Base-by-base conservation (phyloP, 1,140 invertebrate species). In the Lepidurus apus region DNA sequence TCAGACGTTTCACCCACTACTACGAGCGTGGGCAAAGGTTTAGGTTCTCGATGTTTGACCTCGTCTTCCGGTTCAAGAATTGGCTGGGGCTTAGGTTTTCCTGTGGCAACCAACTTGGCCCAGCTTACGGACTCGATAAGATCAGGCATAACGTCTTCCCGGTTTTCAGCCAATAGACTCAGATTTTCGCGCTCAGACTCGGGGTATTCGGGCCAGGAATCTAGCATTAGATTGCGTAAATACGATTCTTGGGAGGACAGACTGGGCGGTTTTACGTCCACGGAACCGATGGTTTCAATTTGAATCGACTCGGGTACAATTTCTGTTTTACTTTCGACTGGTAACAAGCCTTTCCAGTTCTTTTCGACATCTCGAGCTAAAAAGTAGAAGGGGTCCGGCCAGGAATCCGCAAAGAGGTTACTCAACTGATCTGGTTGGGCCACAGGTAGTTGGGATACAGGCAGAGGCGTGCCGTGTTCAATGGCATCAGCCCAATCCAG, bases 401-500 rank as follows among this genome's bases (percentile, higher is more conserved):
- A 80, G n/a, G 79, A 78, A 73, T 80, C 79, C 9, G 73, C n/a
- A 45, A 80, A 80, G 24, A 80, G 43, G 43, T 79, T 74, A 21
- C 75, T 75, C 17, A 79, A 47, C 0, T 74, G 13, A 44, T 79
- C 74, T 13, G 17, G 45, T 17, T 47, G 75, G 1, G 21, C 47
- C 47, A 47, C 42, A 45, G 75, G 47, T 21, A 21, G 43, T 24
- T 13, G 74, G 74, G n/a, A 7, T 42, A 17, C 24, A 17, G 76
- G 78, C 10, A 79, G 44, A 9, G 77, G 53, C 24, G 77, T 65
- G 17, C 76, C 76, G n/a, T 79, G 79, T 17, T 79, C 81, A 24
- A 82, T 79, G 53, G 80, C 82, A 74, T 82, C 81, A 43, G 81
- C 79, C 26, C 81, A 79, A 44, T 81, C 75, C 43, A 80, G 42